phyloP scores from a whole-genome alignment of 2,797 vertebrate genomes.

The Brachyalestes nurse region DNA sequence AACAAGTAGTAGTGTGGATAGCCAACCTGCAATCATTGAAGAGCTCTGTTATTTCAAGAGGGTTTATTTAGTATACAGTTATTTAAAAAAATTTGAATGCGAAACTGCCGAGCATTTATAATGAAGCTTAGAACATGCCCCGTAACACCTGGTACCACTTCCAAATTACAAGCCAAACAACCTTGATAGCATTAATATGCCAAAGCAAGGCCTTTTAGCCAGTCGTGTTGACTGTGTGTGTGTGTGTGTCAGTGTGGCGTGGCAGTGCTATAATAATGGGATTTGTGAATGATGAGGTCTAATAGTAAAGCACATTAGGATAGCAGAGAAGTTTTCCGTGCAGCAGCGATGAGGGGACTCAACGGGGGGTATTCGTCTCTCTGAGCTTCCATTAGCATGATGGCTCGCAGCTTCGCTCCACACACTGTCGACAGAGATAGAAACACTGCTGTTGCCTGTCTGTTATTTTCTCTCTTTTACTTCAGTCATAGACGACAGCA shows the following conservation, averaged over 20 bases:
- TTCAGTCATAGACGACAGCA: not conserved
- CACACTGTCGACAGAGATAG: constrained; percentile 12
- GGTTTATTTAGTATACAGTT: too few relatives aligned
- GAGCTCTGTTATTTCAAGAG: too few relatives aligned
- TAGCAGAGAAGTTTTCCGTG: constrained; percentile 20
- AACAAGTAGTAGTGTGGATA: too few relatives aligned
- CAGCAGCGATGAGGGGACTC: constrained; percentile 33
- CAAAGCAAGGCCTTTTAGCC: not conserved
- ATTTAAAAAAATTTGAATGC: too few relatives aligned
- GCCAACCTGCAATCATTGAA: too few relatives aligned
- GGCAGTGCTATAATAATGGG: constrained; percentile 29
- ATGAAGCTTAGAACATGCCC: too few relatives aligned
- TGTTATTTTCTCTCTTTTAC: constrained; percentile 11
- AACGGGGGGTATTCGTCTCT: constrained; percentile 22
- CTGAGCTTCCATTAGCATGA: constrained; percentile 43
- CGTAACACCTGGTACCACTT: too few relatives aligned
- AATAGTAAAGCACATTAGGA: constrained; percentile 41
- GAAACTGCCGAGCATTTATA: too few relatives aligned
- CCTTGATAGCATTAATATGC: too few relatives aligned
- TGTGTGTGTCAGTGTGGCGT: not conserved
- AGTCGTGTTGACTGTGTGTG: not conserved
- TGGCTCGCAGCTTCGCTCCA: constrained; percentile 28
- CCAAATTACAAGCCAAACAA: too few relatives aligned
- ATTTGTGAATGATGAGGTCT: constrained; percentile 46
- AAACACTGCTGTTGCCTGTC: not conserved